A percentile compares a stretch with the other conserved stretches of the same genome.
phyloP scores from a whole-genome alignment of 2,113 vertebrate species.

The Neomonachus schauinslandi region DNA sequence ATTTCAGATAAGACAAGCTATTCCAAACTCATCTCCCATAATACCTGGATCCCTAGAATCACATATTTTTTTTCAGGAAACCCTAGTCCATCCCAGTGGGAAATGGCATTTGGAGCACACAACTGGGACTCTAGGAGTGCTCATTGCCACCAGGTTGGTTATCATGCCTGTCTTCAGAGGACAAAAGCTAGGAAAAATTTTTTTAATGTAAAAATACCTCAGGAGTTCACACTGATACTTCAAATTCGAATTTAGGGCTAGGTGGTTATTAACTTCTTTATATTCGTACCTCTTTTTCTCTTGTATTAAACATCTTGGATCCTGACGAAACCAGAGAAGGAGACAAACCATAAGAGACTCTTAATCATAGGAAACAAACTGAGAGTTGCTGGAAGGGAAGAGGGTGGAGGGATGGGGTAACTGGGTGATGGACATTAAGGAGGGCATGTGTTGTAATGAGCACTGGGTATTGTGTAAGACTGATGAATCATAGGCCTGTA shows the following conservation, averaged over 20 bases:
- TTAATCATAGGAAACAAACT: too few relatives aligned
- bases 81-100: not conserved
- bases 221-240: not conserved
- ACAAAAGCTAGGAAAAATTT: not conserved
- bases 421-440: too few relatives aligned
- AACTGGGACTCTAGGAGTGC: not conserved
- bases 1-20: not conserved
- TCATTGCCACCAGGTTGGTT: not conserved
- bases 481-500: too few relatives aligned
- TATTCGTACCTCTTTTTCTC: not conserved
- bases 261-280: not conserved
- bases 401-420: too few relatives aligned
- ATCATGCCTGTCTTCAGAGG: not conserved
- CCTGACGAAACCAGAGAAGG: too few relatives aligned
- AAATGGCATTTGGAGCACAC: not conserved
- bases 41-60: not conserved
- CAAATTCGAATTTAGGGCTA: not conserved
- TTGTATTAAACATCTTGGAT: not conserved
- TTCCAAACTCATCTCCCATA: not conserved
- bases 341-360: too few relatives aligned
- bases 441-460: too few relatives aligned
- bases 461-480: too few relatives aligned
- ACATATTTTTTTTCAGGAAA: not conserved
- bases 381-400: too few relatives aligned
- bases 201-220: not conserved